Evolutionary conservation across 2,797 vertebrate species (phyloP), one percentile per base, ranked within the genome.

Genomic region (Dendrocincla fuliginosa): DNA sequence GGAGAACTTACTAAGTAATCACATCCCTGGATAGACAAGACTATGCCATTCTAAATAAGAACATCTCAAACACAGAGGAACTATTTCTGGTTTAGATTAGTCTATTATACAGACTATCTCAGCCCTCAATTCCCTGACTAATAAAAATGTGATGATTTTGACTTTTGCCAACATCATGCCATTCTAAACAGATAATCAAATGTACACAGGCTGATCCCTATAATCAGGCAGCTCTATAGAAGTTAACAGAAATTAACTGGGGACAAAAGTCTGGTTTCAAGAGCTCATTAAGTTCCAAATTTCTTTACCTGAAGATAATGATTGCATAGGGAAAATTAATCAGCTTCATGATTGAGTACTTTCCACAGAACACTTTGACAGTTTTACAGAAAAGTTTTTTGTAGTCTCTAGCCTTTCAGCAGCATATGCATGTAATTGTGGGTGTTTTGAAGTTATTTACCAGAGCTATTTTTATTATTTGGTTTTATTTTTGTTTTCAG

Each of bases 151-250:
- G 10, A 44, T 27, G 4, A 65, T 50, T 84, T 69, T 84, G 12
- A 33, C 35, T 82, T 82, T 67, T 63, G 10, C 22, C 35, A 65
- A 19, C 1, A n/a, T 52, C 30, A 20, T 32, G 27, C 10, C 74
- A 5, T 28, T 76, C 35, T 65, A 33, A 89, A 64, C 22, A 64
- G 55, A 39, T 44, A 73, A 71, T 39, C 23, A 53, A 37, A 10
- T 4, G 2, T 39, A 76, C 8, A 25, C 5, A 60, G 22, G 7
- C 14, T 0, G 0, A 50, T 5, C 5, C 9, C 6, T 15, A 10
- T 24, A 27, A 52, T 33, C 44, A 56, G n/a, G 9, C 5, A 82
- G 5, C 12, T 42, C 13, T 42, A 11, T 5, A 73, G 63, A 94
- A 69, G 13, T 47, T 37, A 79, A 63, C 20, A 69, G 47, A 93